Conservation (phyloP, 2,113 vertebrate species). For the Suricata suricatta region DNA sequence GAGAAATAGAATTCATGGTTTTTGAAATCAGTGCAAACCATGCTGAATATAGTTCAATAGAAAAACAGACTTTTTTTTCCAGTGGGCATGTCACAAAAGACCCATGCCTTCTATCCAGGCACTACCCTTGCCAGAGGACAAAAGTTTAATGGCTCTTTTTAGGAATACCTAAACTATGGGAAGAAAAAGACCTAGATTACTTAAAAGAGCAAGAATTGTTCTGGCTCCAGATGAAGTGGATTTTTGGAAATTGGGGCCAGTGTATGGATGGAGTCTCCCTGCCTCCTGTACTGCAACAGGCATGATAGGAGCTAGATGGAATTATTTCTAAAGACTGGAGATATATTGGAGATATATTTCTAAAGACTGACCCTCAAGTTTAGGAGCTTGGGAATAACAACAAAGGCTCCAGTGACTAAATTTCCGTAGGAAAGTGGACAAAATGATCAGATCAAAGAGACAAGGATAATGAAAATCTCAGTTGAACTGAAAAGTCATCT, state of each 20-base stretch:
- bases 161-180: neutral
- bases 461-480: neutral
- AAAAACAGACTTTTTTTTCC: neutral
- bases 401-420: neutral
- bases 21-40: neutral
- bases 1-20: neutral
- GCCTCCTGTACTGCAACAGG: neutral
- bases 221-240: neutral
- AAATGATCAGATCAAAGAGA: neutral
- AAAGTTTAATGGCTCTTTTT: neutral
- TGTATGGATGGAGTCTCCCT: neutral
- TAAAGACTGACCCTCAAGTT: neutral
- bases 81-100: neutral
- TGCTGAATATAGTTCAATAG: neutral
- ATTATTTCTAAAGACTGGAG: too few species aligned
- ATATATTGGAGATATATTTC: rapidly evolving
- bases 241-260: neutral
- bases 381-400: neutral
- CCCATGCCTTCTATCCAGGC: neutral
- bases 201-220: neutral
- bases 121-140: neutral
- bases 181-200: neutral
- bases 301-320: too few species aligned
- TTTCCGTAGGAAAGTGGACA: neutral
- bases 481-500: neutral